A percentile compares a stretch with the other conserved stretches of the same genome.
Evolutionary conservation across 2,888 invertebrate genomes (phyloP).

Genomic region (Meiosimyza platycephala): DNA sequence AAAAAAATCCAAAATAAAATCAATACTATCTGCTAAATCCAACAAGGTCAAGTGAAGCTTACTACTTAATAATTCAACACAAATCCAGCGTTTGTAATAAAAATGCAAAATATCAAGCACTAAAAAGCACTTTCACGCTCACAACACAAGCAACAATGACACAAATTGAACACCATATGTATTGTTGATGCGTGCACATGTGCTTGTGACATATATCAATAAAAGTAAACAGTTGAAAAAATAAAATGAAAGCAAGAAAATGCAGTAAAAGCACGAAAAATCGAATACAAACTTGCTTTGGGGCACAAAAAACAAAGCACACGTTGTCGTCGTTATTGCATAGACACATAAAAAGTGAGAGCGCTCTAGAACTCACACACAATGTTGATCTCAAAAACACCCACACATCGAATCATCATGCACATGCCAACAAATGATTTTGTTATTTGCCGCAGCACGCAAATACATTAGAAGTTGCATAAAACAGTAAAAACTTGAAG

Average conservation of each 20-base stretch:
- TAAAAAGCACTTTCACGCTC: background rate
- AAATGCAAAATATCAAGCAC: background rate
- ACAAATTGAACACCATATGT: no score
- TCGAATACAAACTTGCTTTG: background rate
- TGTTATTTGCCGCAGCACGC: no score
- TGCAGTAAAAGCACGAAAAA: background rate
- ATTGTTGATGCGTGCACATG: background rate
- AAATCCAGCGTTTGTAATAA: background rate
- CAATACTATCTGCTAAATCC: background rate
- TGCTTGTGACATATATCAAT: conserved; percentile 36
- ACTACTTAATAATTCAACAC: conserved; percentile 20
- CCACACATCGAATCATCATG: no score
- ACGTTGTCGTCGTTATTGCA: no score
- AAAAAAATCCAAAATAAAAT: no score
- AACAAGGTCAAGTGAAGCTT: conserved; percentile 20
- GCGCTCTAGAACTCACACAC: background rate
- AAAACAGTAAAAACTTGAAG: no score
- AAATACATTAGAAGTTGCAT: no score
- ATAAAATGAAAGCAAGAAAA: background rate
- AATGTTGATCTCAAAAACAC: background rate
- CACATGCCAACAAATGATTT: no score
- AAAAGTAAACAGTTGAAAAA: conserved; percentile 12
- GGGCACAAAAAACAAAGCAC: background rate
- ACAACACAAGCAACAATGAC: background rate
- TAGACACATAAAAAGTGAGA: background rate